Evolutionary conservation across 1,140 invertebrate genomes (phyloP).

Genomic region (Ceratina australensis): DNA sequence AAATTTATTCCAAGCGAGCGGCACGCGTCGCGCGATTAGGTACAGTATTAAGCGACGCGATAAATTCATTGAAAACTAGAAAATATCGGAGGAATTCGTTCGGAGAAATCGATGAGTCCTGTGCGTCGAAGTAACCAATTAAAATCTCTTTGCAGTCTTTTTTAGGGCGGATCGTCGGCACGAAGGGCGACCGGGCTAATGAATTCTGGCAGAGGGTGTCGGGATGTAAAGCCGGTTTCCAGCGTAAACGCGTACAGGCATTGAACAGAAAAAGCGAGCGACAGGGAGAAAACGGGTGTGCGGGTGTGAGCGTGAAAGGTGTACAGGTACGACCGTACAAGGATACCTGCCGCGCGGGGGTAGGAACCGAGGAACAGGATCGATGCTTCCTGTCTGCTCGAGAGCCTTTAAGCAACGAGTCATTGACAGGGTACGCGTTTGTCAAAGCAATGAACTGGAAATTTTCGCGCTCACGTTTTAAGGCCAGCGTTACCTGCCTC

Average conservation of each 20-base stretch:
- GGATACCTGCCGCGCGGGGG: conserved; percentile 56
- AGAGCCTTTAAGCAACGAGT: conserved; percentile 52
- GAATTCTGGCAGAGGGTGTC: conserved; percentile 63
- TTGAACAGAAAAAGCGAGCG: conserved; percentile 23
- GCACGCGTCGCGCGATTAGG: no score
- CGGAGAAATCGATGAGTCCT: conserved; percentile 28
- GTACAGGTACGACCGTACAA: conserved; percentile 31
- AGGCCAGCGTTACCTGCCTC: not conserved
- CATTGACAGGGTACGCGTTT: conserved; percentile 48
- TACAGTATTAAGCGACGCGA: no score
- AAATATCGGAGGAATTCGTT: conserved; percentile 10
- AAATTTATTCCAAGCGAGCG: no score
- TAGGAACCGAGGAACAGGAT: conserved; percentile 54
- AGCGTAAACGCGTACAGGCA: conserved; percentile 41
- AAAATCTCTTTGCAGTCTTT: conserved; percentile 66
- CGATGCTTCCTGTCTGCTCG: conserved; percentile 64
- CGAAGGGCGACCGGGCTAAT: conserved; percentile 49
- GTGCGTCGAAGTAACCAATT: conserved; percentile 61
- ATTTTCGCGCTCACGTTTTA: conserved; percentile 44
- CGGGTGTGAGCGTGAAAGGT: not conserved
- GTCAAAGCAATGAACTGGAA: conserved; percentile 44
- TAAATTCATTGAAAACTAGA: no score
- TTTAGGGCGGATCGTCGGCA: conserved; percentile 40
- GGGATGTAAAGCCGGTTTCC: conserved; percentile 59
- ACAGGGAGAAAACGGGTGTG: not conserved